Base-by-base conservation (phyloP, 2,888 invertebrate genomes). In the Epirrita christyi region DNA sequence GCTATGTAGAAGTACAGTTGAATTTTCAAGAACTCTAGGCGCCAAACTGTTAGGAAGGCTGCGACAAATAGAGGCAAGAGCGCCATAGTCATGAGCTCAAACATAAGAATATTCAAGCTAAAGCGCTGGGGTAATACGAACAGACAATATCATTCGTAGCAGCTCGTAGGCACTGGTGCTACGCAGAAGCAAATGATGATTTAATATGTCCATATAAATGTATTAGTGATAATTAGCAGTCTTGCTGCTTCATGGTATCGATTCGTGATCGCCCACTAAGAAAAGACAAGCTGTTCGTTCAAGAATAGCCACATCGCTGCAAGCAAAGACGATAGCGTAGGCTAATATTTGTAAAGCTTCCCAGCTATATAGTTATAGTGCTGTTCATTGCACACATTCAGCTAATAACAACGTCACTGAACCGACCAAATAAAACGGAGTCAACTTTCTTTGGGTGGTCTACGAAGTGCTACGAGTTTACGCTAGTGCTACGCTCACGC, bases 361-460 rank as follows among this genome's bases (percentile, higher is more conserved):
- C 67, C 67, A 61, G 59, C 58, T 59, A 9, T 32, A 32, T 41
- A 34, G 45, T 58, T 51, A 61, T 34, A 67, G 67, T 69, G 66
- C 50, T 51, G 38, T 57, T 56, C 55, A 47, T 21, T 21, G n/a
- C 38, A 55, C 44, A 54, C 55, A 47, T 51, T 42, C 34, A 27
- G 44, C 50, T 49, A 58, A 34, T 14, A 66, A 63, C 46, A 61
- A 58, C 52, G 61, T 55, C 60, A 62, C 62, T 54, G 50, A 45
- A 47, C 28, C 11, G 27, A 41, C 27, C n/a, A 8, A 41, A 14
- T n/a, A 10, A 13, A 13, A 4, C 3, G 2, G 27, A 27, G 13
- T 46, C 21, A 45, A 38, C 9, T 21, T n/a, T 11, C 14, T 11
- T 27, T 7, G 14, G 21, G 36, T 27, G 40, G 40, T 38, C 37